These are phyloP conservation scores for Graptemys geographica DNA, from an alignment of 2,797 vertebrate genomes.

Conservation along the genomic window DNA sequence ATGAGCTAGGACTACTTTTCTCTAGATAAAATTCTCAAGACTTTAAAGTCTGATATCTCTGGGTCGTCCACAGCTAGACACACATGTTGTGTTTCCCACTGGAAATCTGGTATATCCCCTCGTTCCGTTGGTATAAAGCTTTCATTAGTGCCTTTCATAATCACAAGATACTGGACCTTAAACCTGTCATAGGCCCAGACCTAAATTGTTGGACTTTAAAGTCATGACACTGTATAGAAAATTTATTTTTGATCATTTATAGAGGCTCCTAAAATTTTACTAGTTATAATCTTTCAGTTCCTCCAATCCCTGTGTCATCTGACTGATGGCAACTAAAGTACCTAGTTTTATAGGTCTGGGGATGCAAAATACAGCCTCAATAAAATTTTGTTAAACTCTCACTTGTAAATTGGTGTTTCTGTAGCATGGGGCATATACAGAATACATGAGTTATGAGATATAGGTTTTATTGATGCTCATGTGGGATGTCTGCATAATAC, in stretches of 20 bases:
- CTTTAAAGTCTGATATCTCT: background rate
- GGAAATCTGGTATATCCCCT: constrained; percentile 1
- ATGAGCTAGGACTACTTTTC: rapidly evolving
- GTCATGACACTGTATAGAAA: constrained; percentile 9
- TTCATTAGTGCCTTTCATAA: background rate
- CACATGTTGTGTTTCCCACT: background rate
- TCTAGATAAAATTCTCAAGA: background rate
- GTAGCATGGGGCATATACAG: background rate
- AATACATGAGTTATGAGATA: background rate
- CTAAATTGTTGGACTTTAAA: constrained; percentile 3
- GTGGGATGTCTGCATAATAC: background rate
- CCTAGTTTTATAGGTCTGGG: constrained; percentile 3
- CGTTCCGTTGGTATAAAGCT: constrained; percentile 5
- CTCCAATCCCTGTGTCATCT: constrained; percentile 28
- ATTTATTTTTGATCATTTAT: constrained; percentile 50
- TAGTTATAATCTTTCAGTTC: constrained; percentile 21
- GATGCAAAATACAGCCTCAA: constrained; percentile 17
- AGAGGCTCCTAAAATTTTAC: constrained; percentile 46
- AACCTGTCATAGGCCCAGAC: background rate
- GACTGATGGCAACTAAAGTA: constrained; percentile 4
- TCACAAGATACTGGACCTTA: background rate
- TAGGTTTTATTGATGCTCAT: constrained; percentile 32
- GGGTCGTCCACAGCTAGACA: background rate
- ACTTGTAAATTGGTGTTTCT: background rate
- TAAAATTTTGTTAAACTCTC: constrained; percentile 39